Evolutionary conservation across 2,113 vertebrate species (phyloP).

Genomic region (Hypanus sabinus): DNA sequence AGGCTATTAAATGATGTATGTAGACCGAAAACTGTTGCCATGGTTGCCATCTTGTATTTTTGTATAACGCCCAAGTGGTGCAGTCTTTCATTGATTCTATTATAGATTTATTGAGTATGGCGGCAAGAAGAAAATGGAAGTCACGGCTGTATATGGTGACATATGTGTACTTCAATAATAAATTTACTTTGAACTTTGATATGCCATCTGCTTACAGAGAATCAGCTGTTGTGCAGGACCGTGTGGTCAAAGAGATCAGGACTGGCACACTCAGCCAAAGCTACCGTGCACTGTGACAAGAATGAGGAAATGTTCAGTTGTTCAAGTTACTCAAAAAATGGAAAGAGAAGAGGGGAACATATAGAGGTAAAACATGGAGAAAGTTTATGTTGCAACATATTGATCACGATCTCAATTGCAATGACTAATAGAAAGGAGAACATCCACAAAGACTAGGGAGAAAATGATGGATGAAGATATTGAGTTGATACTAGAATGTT

Average conservation of each 20-base stretch:
- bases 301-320: conserved; percentile 70
- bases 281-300: conserved; percentile 50
- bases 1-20: background rate
- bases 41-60: no score
- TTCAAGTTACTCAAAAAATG: conserved; percentile 56
- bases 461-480: background rate
- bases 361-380: conserved; percentile 53
- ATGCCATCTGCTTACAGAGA: conserved; percentile 45
- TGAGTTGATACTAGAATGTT: background rate
- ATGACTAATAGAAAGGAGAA: background rate
- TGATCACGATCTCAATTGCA: background rate
- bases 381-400: background rate
- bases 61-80: no score
- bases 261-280: conserved; percentile 39
- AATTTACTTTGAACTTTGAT: no score
- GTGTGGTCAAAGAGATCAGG: conserved; percentile 73
- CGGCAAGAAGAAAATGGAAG: no score
- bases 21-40: no score
- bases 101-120: no score
- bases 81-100: no score
- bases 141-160: no score
- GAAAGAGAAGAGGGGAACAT: conserved; percentile 57
- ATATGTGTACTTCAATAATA: no score
- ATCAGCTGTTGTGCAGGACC: conserved; percentile 67
- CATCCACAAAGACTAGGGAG: background rate